A percentile compares a stretch with the other conserved stretches of the same genome.
phyloP scores from a whole-genome alignment of 2,797 vertebrate genomes.

The Alosa sapidissima region DNA sequence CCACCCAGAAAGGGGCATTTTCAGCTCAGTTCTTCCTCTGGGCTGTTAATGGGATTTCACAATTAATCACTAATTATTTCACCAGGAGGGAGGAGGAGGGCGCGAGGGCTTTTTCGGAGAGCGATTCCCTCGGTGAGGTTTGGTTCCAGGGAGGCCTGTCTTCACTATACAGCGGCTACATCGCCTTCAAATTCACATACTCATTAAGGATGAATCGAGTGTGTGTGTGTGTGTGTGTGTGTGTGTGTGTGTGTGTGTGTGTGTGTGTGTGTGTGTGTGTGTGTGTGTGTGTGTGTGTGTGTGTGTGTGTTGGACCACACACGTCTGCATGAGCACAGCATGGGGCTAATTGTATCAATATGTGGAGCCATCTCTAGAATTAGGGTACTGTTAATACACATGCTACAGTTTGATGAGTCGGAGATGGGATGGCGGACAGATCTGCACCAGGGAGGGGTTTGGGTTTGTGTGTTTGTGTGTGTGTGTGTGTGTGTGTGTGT shows the following conservation, averaged over 20 bases:
- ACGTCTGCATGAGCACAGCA: slow-evolving; percentile 67
- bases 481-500: slow-evolving; percentile 7
- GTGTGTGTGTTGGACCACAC: slow-evolving; percentile 45
- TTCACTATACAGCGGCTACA: slow-evolving; percentile 38
- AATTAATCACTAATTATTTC: slow-evolving; percentile 62
- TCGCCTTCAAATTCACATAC: slow-evolving; percentile 57
- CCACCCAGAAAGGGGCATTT: slow-evolving; percentile 46
- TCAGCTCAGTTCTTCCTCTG: slow-evolving; percentile 40
- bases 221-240: not conserved
- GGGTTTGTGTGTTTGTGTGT: not conserved
- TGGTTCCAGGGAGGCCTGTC: slow-evolving; percentile 1
- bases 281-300: slow-evolving; percentile 9
- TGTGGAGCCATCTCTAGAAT: slow-evolving; percentile 71
- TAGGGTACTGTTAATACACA: slow-evolving; percentile 72
- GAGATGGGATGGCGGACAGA: slow-evolving; percentile 45
- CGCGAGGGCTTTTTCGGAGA: slow-evolving; percentile 30
- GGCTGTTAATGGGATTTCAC: slow-evolving; percentile 46
- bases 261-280: not conserved
- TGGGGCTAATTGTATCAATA: slow-evolving; percentile 79
- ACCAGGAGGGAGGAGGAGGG: slow-evolving; percentile 24
- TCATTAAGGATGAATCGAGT: slow-evolving; percentile 63
- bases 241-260: not conserved
- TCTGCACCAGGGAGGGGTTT: slow-evolving; percentile 41
- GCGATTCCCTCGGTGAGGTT: slow-evolving; percentile 42
- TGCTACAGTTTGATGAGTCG: slow-evolving; percentile 72